Percentiles rank a stretch among this genome's conserved stretches.
phyloP scores from a whole-genome alignment of 2,797 vertebrate species.

The Echiichthys vipera region DNA sequence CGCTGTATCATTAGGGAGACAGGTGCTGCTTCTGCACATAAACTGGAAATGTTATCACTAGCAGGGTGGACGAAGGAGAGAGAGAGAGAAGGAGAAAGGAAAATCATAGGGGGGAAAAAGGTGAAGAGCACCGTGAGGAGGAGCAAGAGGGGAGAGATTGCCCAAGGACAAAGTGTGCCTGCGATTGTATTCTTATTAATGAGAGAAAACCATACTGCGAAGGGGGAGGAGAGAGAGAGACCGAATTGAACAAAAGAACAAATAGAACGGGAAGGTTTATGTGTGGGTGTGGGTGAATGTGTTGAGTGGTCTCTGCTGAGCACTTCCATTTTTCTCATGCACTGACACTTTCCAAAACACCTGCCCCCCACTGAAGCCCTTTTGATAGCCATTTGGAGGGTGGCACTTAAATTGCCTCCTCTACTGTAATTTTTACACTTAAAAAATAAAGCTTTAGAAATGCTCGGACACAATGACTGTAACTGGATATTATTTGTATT shows the following conservation, averaged over 20 bases:
- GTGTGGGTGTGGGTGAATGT: conserved; percentile 21
- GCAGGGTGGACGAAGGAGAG: conserved; percentile 27
- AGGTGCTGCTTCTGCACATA: conserved; percentile 70
- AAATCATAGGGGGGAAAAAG: not conserved
- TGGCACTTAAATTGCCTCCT: conserved; percentile 63
- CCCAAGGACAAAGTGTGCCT: conserved; percentile 14
- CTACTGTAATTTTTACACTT: conserved; percentile 53
- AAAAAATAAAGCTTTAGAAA: conserved; percentile 44
- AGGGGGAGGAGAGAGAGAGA: not conserved
- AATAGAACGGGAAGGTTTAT: conserved; percentile 7
- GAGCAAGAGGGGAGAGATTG: conserved; percentile 48
- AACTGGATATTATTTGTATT: not conserved
- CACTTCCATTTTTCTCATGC: conserved; percentile 49
- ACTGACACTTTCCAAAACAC: conserved; percentile 61
- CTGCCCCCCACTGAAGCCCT: conserved; percentile 47
- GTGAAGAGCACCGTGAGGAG: conserved; percentile 15
- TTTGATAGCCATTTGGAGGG: conserved; percentile 44
- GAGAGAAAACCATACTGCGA: conserved; percentile 14
- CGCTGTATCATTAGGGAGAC: conserved; percentile 59
- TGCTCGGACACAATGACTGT: conserved; percentile 11
- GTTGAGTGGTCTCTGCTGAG: conserved; percentile 47
- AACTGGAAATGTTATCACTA: conserved; percentile 55
- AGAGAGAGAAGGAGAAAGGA: conserved; percentile 4
- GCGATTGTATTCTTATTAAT: conserved; percentile 38
- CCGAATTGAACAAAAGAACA: conserved; percentile 30